Evolutionary conservation across 2,888 invertebrate genomes (phyloP), one percentile per base, ranked within the genome.

Genomic region (Lymantria dispar): DNA sequence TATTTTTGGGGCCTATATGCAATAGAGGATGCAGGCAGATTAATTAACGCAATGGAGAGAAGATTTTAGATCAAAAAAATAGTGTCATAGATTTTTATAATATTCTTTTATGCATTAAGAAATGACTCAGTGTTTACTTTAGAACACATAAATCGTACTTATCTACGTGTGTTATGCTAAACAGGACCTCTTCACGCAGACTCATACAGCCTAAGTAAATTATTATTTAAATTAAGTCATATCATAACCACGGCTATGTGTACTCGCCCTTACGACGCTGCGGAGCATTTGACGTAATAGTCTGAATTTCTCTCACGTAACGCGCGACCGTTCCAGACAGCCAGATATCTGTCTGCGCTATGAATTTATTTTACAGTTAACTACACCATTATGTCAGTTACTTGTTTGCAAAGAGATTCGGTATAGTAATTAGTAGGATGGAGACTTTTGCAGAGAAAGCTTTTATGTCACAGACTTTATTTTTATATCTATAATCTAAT

Each of bases 321-420:
- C 45, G 48, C 45, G 46, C 49, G 48, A 61, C 54, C 45, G 52
- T 58, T 50, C 47, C 64, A 66, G 64, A 64, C 62, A 70, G 57
- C 58, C 58, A 56, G 66, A 73, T 72, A 71, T 68, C 66, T 70
- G 72, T 70, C 69, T 72, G 57, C 72, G 70, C 72, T 72, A 69
- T 70, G 69, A 71, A 75, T 75, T 73, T 73, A 68, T 73, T 74
- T 72, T 64, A 64, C 67, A 70, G 52, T 57, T 60, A 67, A 60
- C 52, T 56, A 65, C 45, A 39, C 45, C 39, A 45, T 45, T 15
- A 29, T 15, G 60, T 60, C 52, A 50, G 52, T 52, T 49, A 56
- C 58, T 68, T 60, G 62, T 62, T 62, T 56, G 54, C 44, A 41
- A 56, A 45, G 59, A 52, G 38, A 63, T 60, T 58, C 53, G 48